Conservation (phyloP, 2,888 invertebrate genomes). For the Drosophila meridiana region DNA sequence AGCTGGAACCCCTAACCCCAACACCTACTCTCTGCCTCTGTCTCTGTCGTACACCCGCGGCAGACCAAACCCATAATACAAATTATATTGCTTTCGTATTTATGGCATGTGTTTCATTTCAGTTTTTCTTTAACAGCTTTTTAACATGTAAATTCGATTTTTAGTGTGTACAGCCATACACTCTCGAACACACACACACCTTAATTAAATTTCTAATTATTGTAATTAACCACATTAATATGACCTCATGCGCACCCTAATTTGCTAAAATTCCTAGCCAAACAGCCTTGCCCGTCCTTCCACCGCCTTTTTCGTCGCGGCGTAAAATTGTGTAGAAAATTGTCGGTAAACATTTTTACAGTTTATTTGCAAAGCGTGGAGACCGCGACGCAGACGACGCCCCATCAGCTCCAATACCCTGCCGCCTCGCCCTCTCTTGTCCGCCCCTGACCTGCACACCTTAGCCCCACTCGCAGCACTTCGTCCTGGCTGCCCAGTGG, state of each 20-base stretch:
- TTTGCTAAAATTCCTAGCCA: conserved; percentile 65
- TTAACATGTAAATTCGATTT: conserved; percentile 79
- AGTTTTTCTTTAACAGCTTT: conserved; percentile 65
- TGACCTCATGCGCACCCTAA: conserved; percentile 80
- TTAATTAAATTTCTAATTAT: conserved; percentile 81
- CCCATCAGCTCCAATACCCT: conserved; percentile 3
- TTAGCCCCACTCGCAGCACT: background rate
- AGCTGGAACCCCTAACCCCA: background rate
- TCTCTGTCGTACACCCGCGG: background rate
- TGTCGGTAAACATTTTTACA: conserved; percentile 81
- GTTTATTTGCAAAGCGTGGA: conserved; percentile 74
- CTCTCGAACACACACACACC: conserved; percentile 41
- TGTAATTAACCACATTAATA: conserved; percentile 81
- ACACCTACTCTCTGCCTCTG: background rate
- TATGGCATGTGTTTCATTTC: conserved; percentile 59
- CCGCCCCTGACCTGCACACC: background rate
- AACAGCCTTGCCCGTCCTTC: conserved; percentile 10
- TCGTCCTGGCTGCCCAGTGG: conserved; percentile 29
- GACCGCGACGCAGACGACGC: conserved; percentile 46
- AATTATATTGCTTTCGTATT: conserved; percentile 73
- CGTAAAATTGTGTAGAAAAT: conserved; percentile 80
- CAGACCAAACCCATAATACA: conserved; percentile 36
- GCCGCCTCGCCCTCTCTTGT: accelerated
- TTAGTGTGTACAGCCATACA: conserved; percentile 44
- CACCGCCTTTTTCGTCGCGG: conserved; percentile 26